These are phyloP conservation scores for Heliothis virescens DNA, from an alignment of 1,140 invertebrate genomes.

Conservation along the genomic window DNA sequence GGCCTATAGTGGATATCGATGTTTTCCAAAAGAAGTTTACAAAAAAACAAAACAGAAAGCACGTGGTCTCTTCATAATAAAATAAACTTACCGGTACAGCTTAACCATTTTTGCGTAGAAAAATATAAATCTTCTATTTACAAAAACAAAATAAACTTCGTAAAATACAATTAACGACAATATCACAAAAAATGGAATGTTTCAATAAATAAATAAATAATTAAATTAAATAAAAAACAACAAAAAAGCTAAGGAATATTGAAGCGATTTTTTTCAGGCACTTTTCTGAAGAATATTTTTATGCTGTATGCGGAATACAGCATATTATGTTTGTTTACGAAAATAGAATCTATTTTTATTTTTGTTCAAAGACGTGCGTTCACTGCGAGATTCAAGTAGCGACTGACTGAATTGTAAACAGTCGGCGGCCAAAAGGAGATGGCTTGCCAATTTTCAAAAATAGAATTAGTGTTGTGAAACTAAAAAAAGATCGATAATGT, in stretches of 20 bases:
- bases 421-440: constrained; percentile 51
- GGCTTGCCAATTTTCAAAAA: constrained; percentile 71
- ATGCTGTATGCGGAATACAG: constrained; percentile 72
- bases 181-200: constrained; percentile 71
- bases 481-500: constrained; percentile 40
- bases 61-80: not conserved
- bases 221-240: constrained; percentile 49
- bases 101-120: constrained; percentile 66
- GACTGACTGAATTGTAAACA: constrained; percentile 60
- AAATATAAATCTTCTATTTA: constrained; percentile 42
- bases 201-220: constrained; percentile 46
- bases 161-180: constrained; percentile 55
- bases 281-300: constrained; percentile 64
- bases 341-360: constrained; percentile 44
- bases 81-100: constrained; percentile 65
- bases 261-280: constrained; percentile 65
- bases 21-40: too few species aligned
- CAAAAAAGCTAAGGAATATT: constrained; percentile 51
- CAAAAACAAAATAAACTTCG: constrained; percentile 52
- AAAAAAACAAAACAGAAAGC: too few species aligned
- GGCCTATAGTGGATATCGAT: too few species aligned
- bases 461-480: constrained; percentile 57
- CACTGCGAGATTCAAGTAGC: constrained; percentile 43
- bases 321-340: constrained; percentile 65
- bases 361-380: constrained; percentile 56